These are phyloP conservation scores for Papilio xuthus DNA, from an alignment of 1,140 invertebrate genomes.

Conservation along the genomic window DNA sequence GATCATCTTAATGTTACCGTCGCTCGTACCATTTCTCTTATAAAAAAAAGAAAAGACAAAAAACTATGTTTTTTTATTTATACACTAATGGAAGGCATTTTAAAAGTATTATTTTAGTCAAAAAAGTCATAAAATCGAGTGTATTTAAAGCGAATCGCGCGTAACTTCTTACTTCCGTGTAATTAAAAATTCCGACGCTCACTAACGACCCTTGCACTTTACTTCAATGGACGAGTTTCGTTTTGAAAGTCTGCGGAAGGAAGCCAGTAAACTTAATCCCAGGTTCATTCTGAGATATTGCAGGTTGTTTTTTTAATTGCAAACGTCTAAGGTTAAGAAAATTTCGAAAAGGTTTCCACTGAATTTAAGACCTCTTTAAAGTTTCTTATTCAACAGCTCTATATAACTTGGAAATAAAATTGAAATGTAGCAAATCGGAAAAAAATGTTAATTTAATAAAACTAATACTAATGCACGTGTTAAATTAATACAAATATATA, in stretches of 20 bases:
- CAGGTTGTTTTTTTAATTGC: conserved; percentile 17
- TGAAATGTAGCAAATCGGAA: background rate
- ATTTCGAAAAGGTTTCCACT: background rate
- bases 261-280: conserved; percentile 32
- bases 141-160: conserved; percentile 54
- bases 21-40: too few species aligned
- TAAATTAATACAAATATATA: too few species aligned
- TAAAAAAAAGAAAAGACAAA: too few species aligned
- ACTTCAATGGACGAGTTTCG: conserved; percentile 55
- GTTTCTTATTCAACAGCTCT: background rate
- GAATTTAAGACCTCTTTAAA: background rate
- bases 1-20: too few species aligned
- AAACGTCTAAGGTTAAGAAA: conserved; percentile 24
- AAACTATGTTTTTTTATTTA: background rate
- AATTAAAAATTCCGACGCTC: conserved; percentile 66
- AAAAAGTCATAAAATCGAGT: conserved; percentile 39
- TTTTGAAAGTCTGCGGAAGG: conserved; percentile 35
- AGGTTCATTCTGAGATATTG: conserved; percentile 29
- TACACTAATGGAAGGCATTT: background rate
- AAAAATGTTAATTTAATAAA: too few species aligned
- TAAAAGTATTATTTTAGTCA: conserved; percentile 24
- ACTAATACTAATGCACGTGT: too few species aligned
- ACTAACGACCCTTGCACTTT: conserved; percentile 62
- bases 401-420: background rate
- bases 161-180: conserved; percentile 61